A percentile compares a stretch with the other conserved stretches of the same genome.
These are phyloP conservation scores for Cosmia trapezina DNA, from an alignment of 2,888 invertebrate species.

Conservation along the genomic window DNA sequence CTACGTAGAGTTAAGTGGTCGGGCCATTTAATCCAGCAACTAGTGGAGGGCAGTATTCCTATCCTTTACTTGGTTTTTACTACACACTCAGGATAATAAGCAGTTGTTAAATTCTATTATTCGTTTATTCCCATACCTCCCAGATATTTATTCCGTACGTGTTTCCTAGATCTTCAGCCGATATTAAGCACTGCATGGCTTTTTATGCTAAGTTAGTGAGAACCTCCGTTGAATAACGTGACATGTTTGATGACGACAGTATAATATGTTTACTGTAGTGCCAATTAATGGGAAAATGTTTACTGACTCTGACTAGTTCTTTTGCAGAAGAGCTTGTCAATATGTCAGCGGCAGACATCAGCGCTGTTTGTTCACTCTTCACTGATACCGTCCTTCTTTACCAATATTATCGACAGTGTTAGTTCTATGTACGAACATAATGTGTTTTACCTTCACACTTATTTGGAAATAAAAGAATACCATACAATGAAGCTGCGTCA, in stretches of 20 bases:
- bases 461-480: slow-evolving; percentile 36
- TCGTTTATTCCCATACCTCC: slow-evolving; percentile 38
- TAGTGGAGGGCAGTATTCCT: not conserved
- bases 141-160: slow-evolving; percentile 58
- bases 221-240: slow-evolving; percentile 54
- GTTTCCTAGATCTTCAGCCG: slow-evolving; percentile 44
- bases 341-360: slow-evolving; percentile 52
- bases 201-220: slow-evolving; percentile 62
- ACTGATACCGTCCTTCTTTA: slow-evolving; percentile 31
- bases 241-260: slow-evolving; percentile 49
- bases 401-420: slow-evolving; percentile 15
- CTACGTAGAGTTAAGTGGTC: slow-evolving; percentile 20
- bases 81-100: slow-evolving; percentile 14
- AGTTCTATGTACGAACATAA: not conserved
- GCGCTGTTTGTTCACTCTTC: slow-evolving; percentile 54
- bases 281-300: slow-evolving; percentile 65
- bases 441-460: slow-evolving; percentile 29
- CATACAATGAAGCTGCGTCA: slow-evolving; percentile 35
- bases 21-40: slow-evolving; percentile 14
- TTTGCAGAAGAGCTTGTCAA: slow-evolving; percentile 50
- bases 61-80: slow-evolving; percentile 5
- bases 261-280: slow-evolving; percentile 62
- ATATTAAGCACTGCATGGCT: slow-evolving; percentile 60
- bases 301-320: slow-evolving; percentile 31
- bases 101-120: slow-evolving; percentile 21